Evolutionary conservation across 2,888 invertebrate genomes (phyloP).

Genomic region (Timandra comae): DNA sequence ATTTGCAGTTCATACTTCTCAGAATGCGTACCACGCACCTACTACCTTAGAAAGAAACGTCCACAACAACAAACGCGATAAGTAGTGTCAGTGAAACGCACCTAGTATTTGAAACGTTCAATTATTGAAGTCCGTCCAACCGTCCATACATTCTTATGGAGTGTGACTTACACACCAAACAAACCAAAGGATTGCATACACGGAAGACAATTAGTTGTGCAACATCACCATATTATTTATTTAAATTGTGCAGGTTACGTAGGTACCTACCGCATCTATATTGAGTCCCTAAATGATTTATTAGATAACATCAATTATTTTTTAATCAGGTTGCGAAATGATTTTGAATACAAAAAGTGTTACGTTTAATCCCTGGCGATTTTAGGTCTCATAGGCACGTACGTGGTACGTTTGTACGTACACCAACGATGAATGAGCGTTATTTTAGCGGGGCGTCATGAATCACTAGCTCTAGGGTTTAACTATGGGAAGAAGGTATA

Average conservation of each 20-base stretch:
- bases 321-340: too few relatives aligned
- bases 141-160: constrained; percentile 5
- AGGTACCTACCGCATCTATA: constrained; percentile 2
- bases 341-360: background rate
- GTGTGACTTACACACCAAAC: background rate
- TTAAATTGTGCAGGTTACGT: constrained; percentile 8
- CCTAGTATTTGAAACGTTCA: constrained; percentile 39
- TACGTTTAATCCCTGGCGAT: too few relatives aligned
- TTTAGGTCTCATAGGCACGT: too few relatives aligned
- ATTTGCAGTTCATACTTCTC: constrained; percentile 38
- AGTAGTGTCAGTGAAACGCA: constrained; percentile 47
- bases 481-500: too few relatives aligned
- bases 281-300: background rate
- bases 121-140: constrained; percentile 29
- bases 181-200: constrained; percentile 19
- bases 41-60: constrained; percentile 37
- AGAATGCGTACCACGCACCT: constrained; percentile 45
- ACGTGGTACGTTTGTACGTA: too few relatives aligned
- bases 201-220: constrained; percentile 25
- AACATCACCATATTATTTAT: constrained; percentile 36
- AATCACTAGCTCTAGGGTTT: too few relatives aligned
- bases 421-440: too few relatives aligned
- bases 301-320: too few relatives aligned
- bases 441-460: too few relatives aligned
- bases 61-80: constrained; percentile 34